These are phyloP conservation scores for Sebastes oblongus DNA, from an alignment of 2,797 vertebrate genomes.

Conservation along the genomic window DNA sequence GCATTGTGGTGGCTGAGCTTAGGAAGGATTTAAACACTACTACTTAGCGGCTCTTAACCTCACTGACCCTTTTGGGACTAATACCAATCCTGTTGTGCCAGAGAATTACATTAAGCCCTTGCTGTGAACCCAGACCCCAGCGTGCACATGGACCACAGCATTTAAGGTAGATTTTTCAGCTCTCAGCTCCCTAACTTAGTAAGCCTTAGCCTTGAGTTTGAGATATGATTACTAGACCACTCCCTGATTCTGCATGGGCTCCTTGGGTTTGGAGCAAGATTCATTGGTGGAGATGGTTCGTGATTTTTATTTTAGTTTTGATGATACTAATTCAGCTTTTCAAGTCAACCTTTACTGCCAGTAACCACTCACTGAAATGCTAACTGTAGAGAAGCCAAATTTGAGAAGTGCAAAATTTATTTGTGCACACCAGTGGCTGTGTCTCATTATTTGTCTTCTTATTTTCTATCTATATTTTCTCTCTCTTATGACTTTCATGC, in stretches of 20 bases:
- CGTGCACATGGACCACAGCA: slow-evolving; percentile 67
- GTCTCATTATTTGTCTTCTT: background rate
- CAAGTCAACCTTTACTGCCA: background rate
- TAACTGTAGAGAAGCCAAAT: background rate
- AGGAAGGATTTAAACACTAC: slow-evolving; percentile 77
- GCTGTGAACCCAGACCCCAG: slow-evolving; percentile 63
- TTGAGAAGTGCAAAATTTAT: background rate
- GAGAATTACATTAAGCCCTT: slow-evolving; percentile 78
- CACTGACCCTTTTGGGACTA: slow-evolving; percentile 74
- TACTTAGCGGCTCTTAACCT: slow-evolving; percentile 81
- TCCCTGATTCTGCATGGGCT: background rate
- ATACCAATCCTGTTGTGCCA: slow-evolving; percentile 81
- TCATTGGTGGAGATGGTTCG: background rate
- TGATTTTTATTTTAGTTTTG: background rate
- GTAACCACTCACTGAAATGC: background rate
- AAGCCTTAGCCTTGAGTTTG: slow-evolving; percentile 28
- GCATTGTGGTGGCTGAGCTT: slow-evolving; percentile 64
- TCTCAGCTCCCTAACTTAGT: slow-evolving; percentile 24
- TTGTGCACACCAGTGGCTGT: background rate
- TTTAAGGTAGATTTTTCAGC: slow-evolving; percentile 58
- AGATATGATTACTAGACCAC: slow-evolving; percentile 12
- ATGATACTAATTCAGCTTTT: background rate
- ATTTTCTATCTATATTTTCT: background rate
- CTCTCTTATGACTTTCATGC: background rate
- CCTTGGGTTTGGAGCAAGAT: background rate